These are phyloP conservation scores for Drosophila novamexicana DNA, from an alignment of 1,140 invertebrate species.

Conservation along the genomic window DNA sequence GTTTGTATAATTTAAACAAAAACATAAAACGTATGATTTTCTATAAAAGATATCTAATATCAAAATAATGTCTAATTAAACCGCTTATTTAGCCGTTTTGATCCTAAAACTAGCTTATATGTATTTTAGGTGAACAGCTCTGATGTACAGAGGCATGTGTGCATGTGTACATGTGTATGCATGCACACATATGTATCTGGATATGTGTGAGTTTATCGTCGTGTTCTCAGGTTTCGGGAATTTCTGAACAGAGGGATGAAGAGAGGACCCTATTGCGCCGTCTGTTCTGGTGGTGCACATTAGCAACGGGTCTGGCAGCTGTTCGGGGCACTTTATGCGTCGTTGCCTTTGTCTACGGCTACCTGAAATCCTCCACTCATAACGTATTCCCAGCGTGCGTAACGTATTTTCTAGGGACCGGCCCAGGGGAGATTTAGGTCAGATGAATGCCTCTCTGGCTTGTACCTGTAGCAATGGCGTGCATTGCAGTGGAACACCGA, in stretches of 20 bases:
- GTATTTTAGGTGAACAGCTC: not conserved
- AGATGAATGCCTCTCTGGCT: conserved; percentile 17
- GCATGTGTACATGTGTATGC: not conserved
- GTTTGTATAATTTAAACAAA: no score
- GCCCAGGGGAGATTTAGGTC: conserved; percentile 52
- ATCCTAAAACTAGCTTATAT: not conserved
- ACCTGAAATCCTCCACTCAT: conserved; percentile 48
- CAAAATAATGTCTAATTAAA: no score
- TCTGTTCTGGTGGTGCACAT: conserved; percentile 36
- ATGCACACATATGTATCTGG: conserved; percentile 2
- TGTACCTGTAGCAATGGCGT: conserved; percentile 61
- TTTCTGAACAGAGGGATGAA: conserved; percentile 33
- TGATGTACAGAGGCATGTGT: not conserved
- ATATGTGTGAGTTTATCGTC: conserved; percentile 9
- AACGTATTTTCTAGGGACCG: conserved; percentile 61
- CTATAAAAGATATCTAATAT: no score
- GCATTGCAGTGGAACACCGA: conserved; percentile 49
- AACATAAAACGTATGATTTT: no score
- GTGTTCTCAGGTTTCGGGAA: conserved; percentile 68
- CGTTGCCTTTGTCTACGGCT: conserved; percentile 49
- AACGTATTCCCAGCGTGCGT: conserved; percentile 47
- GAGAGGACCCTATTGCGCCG: conserved; percentile 31
- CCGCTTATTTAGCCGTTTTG: not conserved
- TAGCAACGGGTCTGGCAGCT: conserved; percentile 64
- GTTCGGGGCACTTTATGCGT: conserved; percentile 44